These are phyloP conservation scores for Oncorhynchus tshawytscha DNA, from an alignment of 2,113 vertebrate species.

Conservation along the genomic window DNA sequence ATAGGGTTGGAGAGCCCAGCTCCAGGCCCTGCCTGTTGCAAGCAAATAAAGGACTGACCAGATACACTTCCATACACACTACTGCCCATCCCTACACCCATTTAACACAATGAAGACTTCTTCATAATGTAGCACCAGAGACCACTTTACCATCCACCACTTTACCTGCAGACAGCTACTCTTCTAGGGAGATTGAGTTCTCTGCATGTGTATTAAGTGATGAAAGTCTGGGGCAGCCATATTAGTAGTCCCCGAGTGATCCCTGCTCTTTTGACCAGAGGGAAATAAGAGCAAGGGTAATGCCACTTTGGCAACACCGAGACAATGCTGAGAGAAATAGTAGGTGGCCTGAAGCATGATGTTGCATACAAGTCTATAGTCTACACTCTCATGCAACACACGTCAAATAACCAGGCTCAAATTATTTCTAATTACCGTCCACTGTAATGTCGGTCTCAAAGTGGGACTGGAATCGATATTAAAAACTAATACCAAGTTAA, in stretches of 20 bases:
- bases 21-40: too few relatives aligned
- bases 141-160: not conserved
- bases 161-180: not conserved
- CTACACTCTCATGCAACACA: not conserved
- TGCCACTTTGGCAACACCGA: not conserved
- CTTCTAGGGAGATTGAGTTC: not conserved
- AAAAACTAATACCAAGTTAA: constrained; percentile 31
- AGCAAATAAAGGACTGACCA: too few relatives aligned
- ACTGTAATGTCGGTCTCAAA: constrained; percentile 33
- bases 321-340: not conserved
- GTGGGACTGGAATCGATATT: constrained; percentile 45
- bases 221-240: constrained; percentile 18
- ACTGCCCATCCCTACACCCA: too few relatives aligned
- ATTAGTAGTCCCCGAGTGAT: not conserved
- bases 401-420: not conserved
- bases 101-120: not conserved
- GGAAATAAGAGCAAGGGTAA: constrained; percentile 4
- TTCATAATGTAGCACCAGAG: not conserved
- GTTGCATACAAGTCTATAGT: constrained; percentile 1
- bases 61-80: too few relatives aligned
- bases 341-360: not conserved
- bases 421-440: constrained; percentile 40
- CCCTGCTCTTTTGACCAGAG: constrained; percentile 7
- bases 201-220: constrained; percentile 27
- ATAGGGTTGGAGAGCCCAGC: too few relatives aligned